Base-by-base conservation (phyloP, 2,797 vertebrate genomes). In the Sphaeramia orbicularis region DNA sequence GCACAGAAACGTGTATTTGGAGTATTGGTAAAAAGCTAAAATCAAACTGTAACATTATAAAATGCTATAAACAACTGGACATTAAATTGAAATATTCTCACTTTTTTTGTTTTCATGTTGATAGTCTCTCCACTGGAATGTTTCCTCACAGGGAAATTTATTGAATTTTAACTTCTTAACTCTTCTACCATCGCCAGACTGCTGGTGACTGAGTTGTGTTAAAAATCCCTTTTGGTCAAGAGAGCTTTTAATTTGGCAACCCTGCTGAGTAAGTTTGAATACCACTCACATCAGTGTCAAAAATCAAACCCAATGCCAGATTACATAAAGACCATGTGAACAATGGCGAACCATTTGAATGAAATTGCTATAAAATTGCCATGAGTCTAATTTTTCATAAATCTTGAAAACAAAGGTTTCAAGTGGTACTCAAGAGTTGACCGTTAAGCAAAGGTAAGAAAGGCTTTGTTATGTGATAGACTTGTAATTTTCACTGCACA, bases 191-290 rank as follows among this genome's bases (percentile, higher is more conserved):
- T 62, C 50, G 40, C 18, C 42, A 67, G 19, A 24, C 65, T 60
- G 44, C 74, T 65, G 7, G 66, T 54, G 27, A 63, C 48, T 76
- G 18, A 0, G 16, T 38, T 80, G 44, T 76, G 71, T 85, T 73
- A 84, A 81, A 69, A 86, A 77, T 44, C 55, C 41, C 18, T 63
- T 88, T 86, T 74, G 76, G 83, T 83, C 86, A 88, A 85, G 21
- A 42, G 62, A 35, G 36, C 8, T 84, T 84, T 79, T 85, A 76
- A 86, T 81, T 76, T 74, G 62, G 68, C 74, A 59, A 63, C 83
- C 82, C 85, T 49, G 73, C 83, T 0, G 84, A 47, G 78, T 71
- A 68, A 51, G 74, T 86, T 86, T 84, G 67, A 90, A 86, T 60
- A 80, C 52, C 48, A 70, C 76, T 89, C 84, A 86, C 42, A 72